phyloP scores from a whole-genome alignment of 2,797 vertebrate genomes.

The Cyprinodon diabolis region DNA sequence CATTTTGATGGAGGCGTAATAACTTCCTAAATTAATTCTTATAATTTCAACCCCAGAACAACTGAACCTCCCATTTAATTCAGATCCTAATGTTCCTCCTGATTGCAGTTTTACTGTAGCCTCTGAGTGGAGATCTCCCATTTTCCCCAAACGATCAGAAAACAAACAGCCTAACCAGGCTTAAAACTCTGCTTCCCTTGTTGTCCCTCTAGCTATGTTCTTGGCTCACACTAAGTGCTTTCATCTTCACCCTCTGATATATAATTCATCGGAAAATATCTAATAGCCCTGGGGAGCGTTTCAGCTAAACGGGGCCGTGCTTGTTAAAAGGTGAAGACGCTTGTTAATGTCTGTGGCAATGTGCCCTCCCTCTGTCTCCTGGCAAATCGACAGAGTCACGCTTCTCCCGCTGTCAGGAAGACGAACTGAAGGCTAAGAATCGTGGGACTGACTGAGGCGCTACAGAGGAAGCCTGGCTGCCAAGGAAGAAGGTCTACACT shows the following conservation, averaged over 20 bases:
- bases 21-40: not conserved
- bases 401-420: slow-evolving; percentile 69
- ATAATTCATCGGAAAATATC: slow-evolving; percentile 82
- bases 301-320: slow-evolving; percentile 72
- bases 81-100: not conserved
- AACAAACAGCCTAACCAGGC: slow-evolving; percentile 62
- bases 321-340: slow-evolving; percentile 77
- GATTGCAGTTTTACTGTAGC: slow-evolving; percentile 16
- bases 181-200: slow-evolving; percentile 52
- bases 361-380: slow-evolving; percentile 67
- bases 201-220: slow-evolving; percentile 65
- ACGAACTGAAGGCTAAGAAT: slow-evolving; percentile 65
- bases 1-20: not conserved
- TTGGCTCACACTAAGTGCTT: slow-evolving; percentile 67
- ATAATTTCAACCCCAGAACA: too few relatives aligned
- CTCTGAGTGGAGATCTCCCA: slow-evolving; percentile 29
- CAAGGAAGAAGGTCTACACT: slow-evolving; percentile 20
- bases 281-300: slow-evolving; percentile 75
- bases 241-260: slow-evolving; percentile 78
- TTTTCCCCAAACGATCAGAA: slow-evolving; percentile 37
- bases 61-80: too few relatives aligned
- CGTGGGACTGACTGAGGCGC: slow-evolving; percentile 62
- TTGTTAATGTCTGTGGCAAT: slow-evolving; percentile 79
- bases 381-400: slow-evolving; percentile 70
- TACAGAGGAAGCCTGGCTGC: slow-evolving; percentile 27